Conservation (phyloP, 1,140 invertebrate species). For the Brachystomella parvula region DNA sequence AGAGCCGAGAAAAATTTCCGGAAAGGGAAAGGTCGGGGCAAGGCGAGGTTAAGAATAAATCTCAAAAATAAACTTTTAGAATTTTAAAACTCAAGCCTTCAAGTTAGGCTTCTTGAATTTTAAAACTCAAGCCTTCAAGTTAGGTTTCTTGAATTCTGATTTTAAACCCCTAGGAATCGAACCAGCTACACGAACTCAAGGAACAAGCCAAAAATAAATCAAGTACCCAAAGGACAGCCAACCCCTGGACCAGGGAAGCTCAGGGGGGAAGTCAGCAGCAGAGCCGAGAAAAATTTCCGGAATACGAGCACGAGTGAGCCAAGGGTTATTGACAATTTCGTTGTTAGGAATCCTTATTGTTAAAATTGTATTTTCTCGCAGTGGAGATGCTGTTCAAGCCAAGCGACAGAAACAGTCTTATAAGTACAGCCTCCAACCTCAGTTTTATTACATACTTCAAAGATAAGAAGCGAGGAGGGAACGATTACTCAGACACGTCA, state of each 20-base stretch:
- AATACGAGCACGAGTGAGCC: background rate
- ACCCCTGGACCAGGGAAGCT: background rate
- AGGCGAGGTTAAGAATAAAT: background rate
- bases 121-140: too few species aligned
- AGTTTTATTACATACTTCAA: background rate
- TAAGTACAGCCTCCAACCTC: constrained; percentile 1
- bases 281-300: background rate
- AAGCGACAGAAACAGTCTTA: background rate
- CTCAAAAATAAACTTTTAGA: background rate
- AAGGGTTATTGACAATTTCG: background rate
- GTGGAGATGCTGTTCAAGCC: constrained; percentile 27
- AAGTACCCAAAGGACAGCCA: background rate
- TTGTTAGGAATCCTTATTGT: background rate
- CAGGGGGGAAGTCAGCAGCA: background rate
- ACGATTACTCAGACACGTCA: too few species aligned
- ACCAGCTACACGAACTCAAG: too few species aligned
- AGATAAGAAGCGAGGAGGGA: background rate
- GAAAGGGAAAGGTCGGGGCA: background rate
- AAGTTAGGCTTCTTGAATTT: too few species aligned
- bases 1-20: background rate
- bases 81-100: too few species aligned
- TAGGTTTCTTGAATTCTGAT: too few species aligned
- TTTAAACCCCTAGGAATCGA: too few species aligned
- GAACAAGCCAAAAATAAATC: too few species aligned
- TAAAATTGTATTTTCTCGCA: background rate